Evolutionary conservation across 2,888 invertebrate genomes (phyloP), one percentile per base, ranked within the genome.

Genomic region (Bedellia somnulentella): DNA sequence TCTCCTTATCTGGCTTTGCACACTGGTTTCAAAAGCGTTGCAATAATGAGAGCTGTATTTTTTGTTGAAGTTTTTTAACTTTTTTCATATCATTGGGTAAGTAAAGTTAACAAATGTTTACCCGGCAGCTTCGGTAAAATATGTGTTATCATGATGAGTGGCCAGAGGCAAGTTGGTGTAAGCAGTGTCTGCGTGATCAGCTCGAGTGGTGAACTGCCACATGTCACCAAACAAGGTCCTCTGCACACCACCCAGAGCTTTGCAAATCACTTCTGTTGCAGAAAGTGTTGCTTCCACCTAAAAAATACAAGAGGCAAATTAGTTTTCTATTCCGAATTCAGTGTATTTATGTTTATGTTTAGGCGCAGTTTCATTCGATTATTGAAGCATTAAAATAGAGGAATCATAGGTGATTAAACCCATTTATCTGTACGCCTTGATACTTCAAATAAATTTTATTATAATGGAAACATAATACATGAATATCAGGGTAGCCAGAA

Each of bases 61-160:
- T n/a, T n/a, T n/a, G n/a, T n/a, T n/a, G n/a, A n/a, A n/a, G n/a
- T n/a, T n/a, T n/a, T n/a, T n/a, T n/a, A n/a, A n/a, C n/a, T n/a
- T n/a, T n/a, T n/a, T n/a, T n/a, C n/a, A n/a, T n/a, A n/a, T n/a
- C n/a, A n/a, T n/a, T n/a, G n/a, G n/a, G n/a, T n/a, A n/a, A n/a
- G n/a, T n/a, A n/a, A n/a, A n/a, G n/a, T n/a, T n/a, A n/a, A n/a
- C n/a, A 18, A 18, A 5, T 6, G 18, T 37, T 50, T 62, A 82
- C 82, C 89, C 89, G 27, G 85, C 81, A 1, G 89, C 81, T 52
- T 87, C 84, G 30, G 79, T 80, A 41, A 87, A 87, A 47, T 90
- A 92, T 0, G 88, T 89, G 31, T 82, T 86, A 47, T 91, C 91
- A 3, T 83, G 89, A 47, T 92, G 91, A 0, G 83, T 77, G 2